Evolutionary conservation across 1,140 invertebrate genomes (phyloP), one percentile per base, ranked within the genome.

Genomic region (Aplysia californica): DNA sequence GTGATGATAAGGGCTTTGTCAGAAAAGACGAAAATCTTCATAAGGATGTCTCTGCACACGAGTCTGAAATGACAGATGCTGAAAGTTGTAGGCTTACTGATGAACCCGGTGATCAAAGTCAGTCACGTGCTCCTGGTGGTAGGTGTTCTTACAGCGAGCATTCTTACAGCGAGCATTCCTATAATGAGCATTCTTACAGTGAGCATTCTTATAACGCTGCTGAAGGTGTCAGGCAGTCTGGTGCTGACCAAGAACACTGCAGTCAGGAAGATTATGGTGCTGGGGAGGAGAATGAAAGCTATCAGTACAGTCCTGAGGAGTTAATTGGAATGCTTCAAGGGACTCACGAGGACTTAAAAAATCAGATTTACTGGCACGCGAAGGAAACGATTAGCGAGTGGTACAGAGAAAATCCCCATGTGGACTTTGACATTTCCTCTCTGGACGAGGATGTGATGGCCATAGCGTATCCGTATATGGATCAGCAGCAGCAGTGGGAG

Each of bases 331-430:
- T 65, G 39, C 18, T 75, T 0, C 23, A 66, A 44, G 41, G 39
- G 15, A 39, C 15, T 20, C 59, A 50, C 55, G 59, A 65, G 26
- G 15, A 65, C 35, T 6, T 75, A 31, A 31, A 44, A 3, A 38
- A 66, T 50, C 38, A 66, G 21, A 75, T 75, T 15, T 75, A 75
- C 39, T 75, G 72, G 72, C 72, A 65, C 50, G 38, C 66, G 35
- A 65, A 75, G 31, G 23, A 75, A 55, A 64, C 29, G 23, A 26
- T 23, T 6, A 26, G 1, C n/a, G 38, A 44, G 6, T 75, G 36
- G 58, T 35, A 39, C 26, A 29, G 39, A 26, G 23, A 50, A 35
- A 41, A 66, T 50, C 72, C 72, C 10, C 38, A 66, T 36, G 29
- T 33, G 23, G 59, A 65, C 2, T 66, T 75, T 65, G 61, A 75